A percentile compares a stretch with the other conserved stretches of the same genome.
Conservation (phyloP, 2,113 vertebrate genomes). For the Arothron firmamentum region DNA sequence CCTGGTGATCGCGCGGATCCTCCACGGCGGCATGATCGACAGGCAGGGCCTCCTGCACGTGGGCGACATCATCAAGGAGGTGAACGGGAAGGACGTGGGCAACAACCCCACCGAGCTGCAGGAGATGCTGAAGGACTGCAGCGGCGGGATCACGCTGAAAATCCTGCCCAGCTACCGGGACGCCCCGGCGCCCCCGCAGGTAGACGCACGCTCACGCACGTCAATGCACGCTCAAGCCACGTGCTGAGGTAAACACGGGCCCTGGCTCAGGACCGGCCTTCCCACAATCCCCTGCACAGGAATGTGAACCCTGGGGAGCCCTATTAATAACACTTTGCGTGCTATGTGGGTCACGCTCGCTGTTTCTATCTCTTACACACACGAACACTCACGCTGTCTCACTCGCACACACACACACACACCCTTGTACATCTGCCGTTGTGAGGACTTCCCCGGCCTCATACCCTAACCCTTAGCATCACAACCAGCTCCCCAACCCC, state of each 20-base stretch:
- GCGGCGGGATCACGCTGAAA: conserved; percentile 92
- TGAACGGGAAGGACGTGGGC: conserved; percentile 96
- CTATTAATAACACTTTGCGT: conserved; percentile 74
- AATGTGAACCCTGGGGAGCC: conserved; percentile 60
- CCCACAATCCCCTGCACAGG: conserved; percentile 59
- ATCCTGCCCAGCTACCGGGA: conserved; percentile 97
- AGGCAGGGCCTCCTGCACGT: conserved; percentile 94
- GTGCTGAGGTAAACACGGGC: neutral
- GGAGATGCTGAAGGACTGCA: conserved; percentile 91
- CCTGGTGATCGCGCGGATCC: conserved; percentile 92
- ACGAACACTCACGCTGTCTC: neutral
- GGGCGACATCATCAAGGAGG: conserved; percentile 96
- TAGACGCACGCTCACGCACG: conserved; percentile 41
- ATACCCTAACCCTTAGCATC: too few relatives aligned
- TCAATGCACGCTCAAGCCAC: neutral
- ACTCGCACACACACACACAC: too few relatives aligned
- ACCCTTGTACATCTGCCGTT: too few relatives aligned
- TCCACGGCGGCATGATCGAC: conserved; percentile 96
- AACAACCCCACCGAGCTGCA: conserved; percentile 93
- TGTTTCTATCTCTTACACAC: conserved; percentile 30
- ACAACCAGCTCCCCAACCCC: too few relatives aligned
- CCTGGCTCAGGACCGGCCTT: conserved; percentile 23
- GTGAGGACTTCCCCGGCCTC: too few relatives aligned
- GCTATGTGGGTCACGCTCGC: conserved; percentile 64
- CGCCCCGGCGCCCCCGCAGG: conserved; percentile 86